A percentile compares a stretch with the other conserved stretches of the same genome.
phyloP scores from a whole-genome alignment of 2,113 vertebrate genomes.

The Alligator sinensis region DNA sequence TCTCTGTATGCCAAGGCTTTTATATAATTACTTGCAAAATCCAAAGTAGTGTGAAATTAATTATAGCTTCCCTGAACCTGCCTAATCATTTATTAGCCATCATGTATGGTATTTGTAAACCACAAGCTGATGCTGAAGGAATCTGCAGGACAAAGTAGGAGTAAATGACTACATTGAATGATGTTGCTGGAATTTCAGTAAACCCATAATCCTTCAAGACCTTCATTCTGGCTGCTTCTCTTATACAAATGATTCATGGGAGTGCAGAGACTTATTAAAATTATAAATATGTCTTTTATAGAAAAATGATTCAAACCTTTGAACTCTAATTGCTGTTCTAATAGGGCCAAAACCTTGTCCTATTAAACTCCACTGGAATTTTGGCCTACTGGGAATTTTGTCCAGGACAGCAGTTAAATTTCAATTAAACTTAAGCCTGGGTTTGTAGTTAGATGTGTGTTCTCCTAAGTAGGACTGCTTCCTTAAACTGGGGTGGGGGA shows the following conservation, averaged over 20 bases:
- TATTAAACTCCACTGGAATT: background rate
- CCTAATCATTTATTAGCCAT: constrained; percentile 49
- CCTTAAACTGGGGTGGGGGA: too few species aligned
- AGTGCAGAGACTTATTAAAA: background rate
- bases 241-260: background rate
- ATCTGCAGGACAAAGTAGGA: constrained; percentile 10
- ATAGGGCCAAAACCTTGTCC: background rate
- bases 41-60: constrained; percentile 35
- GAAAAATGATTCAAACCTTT: background rate
- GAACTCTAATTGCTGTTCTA: background rate
- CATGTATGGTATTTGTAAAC: constrained; percentile 49
- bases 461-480: background rate
- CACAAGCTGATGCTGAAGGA: constrained; percentile 16
- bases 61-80: constrained; percentile 37
- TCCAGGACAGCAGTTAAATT: background rate
- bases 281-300: background rate
- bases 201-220: background rate
- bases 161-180: background rate
- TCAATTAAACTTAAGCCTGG: background rate
- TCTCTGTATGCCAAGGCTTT: background rate
- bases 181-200: background rate
- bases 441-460: background rate
- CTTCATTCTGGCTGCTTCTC: background rate
- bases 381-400: background rate
- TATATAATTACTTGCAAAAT: constrained; percentile 43